phyloP scores from a whole-genome alignment of 2,797 vertebrate genomes.

The Macrochelys suwanniensis region DNA sequence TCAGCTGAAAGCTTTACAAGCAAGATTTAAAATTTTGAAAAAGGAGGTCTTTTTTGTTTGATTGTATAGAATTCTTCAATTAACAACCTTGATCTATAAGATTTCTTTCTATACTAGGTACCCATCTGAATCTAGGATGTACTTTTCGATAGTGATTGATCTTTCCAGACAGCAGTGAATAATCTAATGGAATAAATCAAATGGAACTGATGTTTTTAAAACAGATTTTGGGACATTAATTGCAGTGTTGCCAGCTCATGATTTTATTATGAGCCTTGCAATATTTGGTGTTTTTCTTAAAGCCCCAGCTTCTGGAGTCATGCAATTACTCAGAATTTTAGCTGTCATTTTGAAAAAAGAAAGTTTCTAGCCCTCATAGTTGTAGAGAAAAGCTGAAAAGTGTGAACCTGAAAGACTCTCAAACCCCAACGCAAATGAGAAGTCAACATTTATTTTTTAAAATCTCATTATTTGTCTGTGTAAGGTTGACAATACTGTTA shows the following conservation, averaged over 20 bases:
- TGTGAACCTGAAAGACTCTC: not conserved
- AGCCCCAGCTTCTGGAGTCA: not conserved
- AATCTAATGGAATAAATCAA: not conserved
- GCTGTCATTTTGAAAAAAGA: not conserved
- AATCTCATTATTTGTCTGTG: not conserved
- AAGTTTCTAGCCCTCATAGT: not conserved
- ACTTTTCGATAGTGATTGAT: not conserved
- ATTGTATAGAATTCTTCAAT: not conserved
- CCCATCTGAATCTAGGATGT: not conserved
- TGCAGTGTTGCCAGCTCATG: not conserved
- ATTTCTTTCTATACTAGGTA: not conserved
- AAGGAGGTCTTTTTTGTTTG: not conserved
- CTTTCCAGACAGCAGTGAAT: not conserved
- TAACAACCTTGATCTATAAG: not conserved
- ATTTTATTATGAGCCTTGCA: not conserved
- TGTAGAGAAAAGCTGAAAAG: not conserved
- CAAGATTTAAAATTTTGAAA: not conserved
- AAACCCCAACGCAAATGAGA: not conserved
- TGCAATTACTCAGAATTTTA: not conserved
- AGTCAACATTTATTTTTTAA: not conserved
- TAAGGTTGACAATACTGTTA: not conserved
- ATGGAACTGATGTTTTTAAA: not conserved
- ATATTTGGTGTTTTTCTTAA: not conserved
- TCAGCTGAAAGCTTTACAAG: not conserved
- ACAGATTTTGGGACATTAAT: not conserved